A percentile compares a stretch with the other conserved stretches of the same genome.
These are phyloP conservation scores for Yasuhikotakia modesta DNA, from an alignment of 2,797 vertebrate genomes.

Conservation along the genomic window DNA sequence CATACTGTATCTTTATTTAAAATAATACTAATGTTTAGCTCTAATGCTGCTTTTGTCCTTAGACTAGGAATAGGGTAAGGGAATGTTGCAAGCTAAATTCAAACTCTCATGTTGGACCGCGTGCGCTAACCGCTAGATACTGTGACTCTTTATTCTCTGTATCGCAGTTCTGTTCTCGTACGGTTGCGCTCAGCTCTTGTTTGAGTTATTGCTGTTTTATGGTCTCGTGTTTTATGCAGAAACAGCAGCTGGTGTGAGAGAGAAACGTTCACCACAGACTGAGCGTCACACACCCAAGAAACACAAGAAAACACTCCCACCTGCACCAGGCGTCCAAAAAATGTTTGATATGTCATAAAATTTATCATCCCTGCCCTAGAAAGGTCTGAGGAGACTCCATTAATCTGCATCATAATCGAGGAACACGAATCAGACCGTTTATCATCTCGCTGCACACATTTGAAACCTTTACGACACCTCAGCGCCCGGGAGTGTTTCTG, in stretches of 20 bases:
- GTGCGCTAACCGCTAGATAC: not conserved
- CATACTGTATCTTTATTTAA: no score
- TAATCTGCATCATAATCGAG: conserved; percentile 64
- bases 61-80: no score
- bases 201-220: conserved; percentile 23
- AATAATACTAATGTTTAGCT: no score
- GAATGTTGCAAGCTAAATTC: not conserved
- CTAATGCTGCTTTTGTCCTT: no score
- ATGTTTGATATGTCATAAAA: conserved; percentile 49
- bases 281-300: not conserved
- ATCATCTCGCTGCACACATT: conserved; percentile 47
- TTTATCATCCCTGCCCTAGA: conserved; percentile 45
- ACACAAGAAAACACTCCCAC: conserved; percentile 27
- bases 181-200: not conserved
- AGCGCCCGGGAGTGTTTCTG: conserved; percentile 37
- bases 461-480: conserved; percentile 56
- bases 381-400: conserved; percentile 56
- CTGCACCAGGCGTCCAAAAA: conserved; percentile 29
- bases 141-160: not conserved
- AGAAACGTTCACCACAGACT: conserved; percentile 23
- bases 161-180: not conserved
- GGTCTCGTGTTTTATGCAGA: not conserved
- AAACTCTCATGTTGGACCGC: not conserved
- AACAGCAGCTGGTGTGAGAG: conserved; percentile 19
- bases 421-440: conserved; percentile 53